Percentiles rank a stretch among this genome's conserved stretches.
These are phyloP conservation scores for Alaudala cheleensis DNA, from an alignment of 2,113 vertebrate species.

Conservation along the genomic window DNA sequence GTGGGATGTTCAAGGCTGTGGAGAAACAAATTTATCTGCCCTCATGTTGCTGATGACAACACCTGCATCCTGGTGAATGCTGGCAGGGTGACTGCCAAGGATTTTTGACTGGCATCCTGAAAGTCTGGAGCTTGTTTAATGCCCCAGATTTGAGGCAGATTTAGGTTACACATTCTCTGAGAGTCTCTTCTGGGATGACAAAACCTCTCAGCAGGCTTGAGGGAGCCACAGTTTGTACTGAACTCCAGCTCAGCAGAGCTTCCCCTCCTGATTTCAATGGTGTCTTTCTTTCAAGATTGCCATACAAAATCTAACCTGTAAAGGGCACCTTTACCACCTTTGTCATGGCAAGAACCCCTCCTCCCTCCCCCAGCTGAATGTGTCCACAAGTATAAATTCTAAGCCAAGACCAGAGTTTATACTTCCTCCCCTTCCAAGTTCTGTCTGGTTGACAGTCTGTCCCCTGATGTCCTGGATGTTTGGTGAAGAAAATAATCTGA, in stretches of 20 bases:
- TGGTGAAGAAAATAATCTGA: background rate
- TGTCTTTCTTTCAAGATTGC: slow-evolving; percentile 61
- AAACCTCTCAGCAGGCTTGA: background rate
- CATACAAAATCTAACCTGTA: slow-evolving; percentile 50
- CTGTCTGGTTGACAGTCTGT: slow-evolving; percentile 9
- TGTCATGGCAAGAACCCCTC: slow-evolving; percentile 61
- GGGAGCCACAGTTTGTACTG: background rate
- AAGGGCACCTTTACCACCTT: slow-evolving; percentile 40
- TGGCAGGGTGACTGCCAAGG: background rate
- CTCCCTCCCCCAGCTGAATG: background rate
- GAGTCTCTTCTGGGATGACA: background rate
- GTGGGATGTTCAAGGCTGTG: background rate
- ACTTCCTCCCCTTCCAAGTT: slow-evolving; percentile 34
- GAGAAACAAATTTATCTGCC: background rate
- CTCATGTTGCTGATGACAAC: background rate
- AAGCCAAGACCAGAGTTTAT: slow-evolving; percentile 31
- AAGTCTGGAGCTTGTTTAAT: background rate
- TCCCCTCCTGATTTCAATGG: slow-evolving; percentile 66
- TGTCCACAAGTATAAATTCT: slow-evolving; percentile 57
- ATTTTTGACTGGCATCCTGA: background rate
- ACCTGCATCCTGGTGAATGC: background rate
- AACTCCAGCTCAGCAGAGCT: slow-evolving; percentile 4
- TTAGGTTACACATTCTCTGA: background rate
- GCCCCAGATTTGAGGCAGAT: background rate
- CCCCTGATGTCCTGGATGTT: slow-evolving; percentile 26